Evolutionary conservation across 2,888 invertebrate species (phyloP).

Genomic region (Ephialtes manifestator): DNA sequence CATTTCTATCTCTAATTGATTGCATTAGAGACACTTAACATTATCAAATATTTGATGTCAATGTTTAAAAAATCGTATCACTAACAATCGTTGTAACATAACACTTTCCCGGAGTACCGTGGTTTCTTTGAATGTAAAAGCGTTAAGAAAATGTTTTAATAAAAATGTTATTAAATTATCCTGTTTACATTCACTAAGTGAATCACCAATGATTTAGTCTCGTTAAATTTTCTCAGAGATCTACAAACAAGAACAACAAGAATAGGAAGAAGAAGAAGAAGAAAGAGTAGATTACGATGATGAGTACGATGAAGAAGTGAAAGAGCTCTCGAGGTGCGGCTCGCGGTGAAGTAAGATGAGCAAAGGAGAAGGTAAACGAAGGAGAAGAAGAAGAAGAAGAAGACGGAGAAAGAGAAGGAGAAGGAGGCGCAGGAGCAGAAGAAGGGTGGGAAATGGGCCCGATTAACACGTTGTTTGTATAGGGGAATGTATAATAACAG

Average conservation of each 20-base stretch:
- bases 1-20: too few species aligned
- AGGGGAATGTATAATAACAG: slow-evolving; percentile 86
- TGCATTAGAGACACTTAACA: too few species aligned
- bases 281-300: slow-evolving; percentile 17
- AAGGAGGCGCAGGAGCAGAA: slow-evolving; percentile 34
- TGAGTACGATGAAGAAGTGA: slow-evolving; percentile 46
- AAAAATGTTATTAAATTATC: neutral
- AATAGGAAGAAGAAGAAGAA: neutral
- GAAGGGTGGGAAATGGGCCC: slow-evolving; percentile 70
- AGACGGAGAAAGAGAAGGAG: slow-evolving; percentile 21
- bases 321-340: slow-evolving; percentile 29
- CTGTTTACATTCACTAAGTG: neutral
- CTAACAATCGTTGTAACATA: too few species aligned
- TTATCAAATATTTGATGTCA: too few species aligned
- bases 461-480: slow-evolving; percentile 86
- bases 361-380: slow-evolving; percentile 2
- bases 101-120: too few species aligned
- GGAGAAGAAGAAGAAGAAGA: slow-evolving; percentile 22
- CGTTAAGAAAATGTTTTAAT: neutral
- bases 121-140: neutral
- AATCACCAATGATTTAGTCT: neutral
- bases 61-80: too few species aligned
- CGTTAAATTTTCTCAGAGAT: slow-evolving; percentile 19
- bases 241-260: slow-evolving; percentile 3
- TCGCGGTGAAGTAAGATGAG: slow-evolving; percentile 20